A percentile compares a stretch with the other conserved stretches of the same genome.
These are phyloP conservation scores for Epizoanthus fatuus DNA, from an alignment of 92 coral and sea anemone genomes.

Conservation along the genomic window DNA sequence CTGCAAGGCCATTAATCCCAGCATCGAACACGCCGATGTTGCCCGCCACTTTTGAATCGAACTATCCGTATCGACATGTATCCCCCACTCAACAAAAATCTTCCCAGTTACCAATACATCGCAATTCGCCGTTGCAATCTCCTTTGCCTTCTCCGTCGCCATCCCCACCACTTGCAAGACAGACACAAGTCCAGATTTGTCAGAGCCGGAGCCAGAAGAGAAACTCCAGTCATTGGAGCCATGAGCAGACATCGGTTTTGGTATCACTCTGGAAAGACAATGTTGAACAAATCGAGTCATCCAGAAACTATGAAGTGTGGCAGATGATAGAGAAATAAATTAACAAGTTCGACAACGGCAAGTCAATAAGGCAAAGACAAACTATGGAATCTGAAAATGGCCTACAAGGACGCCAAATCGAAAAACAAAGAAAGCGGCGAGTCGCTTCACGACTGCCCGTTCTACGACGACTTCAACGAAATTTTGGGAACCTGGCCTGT, in stretches of 20 bases:
- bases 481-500: constrained; percentile 39
- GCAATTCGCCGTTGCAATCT: too few relatives aligned
- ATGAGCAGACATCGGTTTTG: constrained; percentile 31
- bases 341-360: constrained; percentile 26
- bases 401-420: constrained; percentile 28
- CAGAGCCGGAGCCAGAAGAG: not conserved
- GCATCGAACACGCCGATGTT: not conserved
- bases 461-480: constrained; percentile 12
- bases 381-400: constrained; percentile 21
- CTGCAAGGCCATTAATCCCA: not conserved
- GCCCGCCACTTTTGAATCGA: not conserved
- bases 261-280: constrained; percentile 43
- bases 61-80: not conserved
- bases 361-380: constrained; percentile 37
- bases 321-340: constrained; percentile 1
- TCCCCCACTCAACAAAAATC: not conserved
- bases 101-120: too few relatives aligned
- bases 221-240: constrained; percentile 1
- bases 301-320: constrained; percentile 32
- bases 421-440: constrained; percentile 38
- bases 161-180: not conserved
- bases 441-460: constrained; percentile 15
- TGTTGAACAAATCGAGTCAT: constrained; percentile 26
- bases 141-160: not conserved
- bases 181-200: not conserved